Conservation (phyloP, 2,113 vertebrate species). For the Empidonax traillii region DNA sequence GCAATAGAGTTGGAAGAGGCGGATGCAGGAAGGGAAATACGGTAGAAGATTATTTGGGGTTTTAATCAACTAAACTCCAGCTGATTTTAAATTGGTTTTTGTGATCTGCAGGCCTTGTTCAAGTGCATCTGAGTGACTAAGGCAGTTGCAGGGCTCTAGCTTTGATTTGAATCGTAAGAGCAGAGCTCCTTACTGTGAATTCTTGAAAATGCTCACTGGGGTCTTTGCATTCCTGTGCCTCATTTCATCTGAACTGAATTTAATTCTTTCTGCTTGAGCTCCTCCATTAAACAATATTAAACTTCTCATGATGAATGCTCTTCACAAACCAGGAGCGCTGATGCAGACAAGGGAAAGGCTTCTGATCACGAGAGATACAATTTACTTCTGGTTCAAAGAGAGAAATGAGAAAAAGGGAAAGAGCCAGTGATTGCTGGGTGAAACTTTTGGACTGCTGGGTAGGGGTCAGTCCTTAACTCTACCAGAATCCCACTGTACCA, state of each 20-base stretch:
- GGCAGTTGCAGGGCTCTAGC: not conserved
- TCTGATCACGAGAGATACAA: not conserved
- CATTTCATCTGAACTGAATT: conserved; percentile 1
- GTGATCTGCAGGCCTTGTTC: not conserved
- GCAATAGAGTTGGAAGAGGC: not conserved
- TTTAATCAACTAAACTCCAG: not conserved
- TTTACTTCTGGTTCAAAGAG: not conserved
- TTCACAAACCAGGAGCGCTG: not conserved
- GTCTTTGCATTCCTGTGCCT: not conserved
- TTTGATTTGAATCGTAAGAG: not conserved
- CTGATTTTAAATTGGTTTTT: not conserved
- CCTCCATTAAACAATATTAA: not conserved
- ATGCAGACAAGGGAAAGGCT: not conserved
- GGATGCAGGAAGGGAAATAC: not conserved
- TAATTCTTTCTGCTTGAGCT: not conserved
- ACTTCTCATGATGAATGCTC: not conserved
- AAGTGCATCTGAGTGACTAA: not conserved
- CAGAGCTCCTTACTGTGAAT: not conserved
- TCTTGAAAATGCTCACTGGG: not conserved
- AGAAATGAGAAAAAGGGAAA: not conserved
- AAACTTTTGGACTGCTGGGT: not conserved
- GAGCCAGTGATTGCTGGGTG: not conserved
- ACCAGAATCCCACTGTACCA: not conserved
- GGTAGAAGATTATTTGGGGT: not conserved
- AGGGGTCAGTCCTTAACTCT: not conserved